Conservation (phyloP, 1,140 invertebrate genomes). For the Ylistrum balloti region DNA sequence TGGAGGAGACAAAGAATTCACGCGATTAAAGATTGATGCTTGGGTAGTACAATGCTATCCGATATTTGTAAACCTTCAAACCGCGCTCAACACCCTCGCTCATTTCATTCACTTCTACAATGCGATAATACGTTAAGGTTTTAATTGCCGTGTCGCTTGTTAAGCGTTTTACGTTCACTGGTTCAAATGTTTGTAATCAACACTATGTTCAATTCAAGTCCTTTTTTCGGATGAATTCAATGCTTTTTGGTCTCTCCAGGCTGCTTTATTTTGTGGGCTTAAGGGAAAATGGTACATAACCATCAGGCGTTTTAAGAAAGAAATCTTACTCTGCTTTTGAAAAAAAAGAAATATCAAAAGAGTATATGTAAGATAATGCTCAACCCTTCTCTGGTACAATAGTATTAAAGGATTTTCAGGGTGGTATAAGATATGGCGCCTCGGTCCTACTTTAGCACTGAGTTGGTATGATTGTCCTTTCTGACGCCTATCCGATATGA, state of each 20-base stretch:
- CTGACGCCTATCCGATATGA: not conserved
- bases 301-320: not conserved
- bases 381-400: not conserved
- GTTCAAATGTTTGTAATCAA: not conserved
- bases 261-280: not conserved
- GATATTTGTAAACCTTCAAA: not conserved
- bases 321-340: not conserved
- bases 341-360: not conserved
- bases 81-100: not conserved
- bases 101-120: not conserved
- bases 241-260: not conserved
- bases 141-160: not conserved
- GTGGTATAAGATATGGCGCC: not conserved
- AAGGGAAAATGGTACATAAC: not conserved
- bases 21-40: not conserved
- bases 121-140: not conserved
- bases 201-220: not conserved
- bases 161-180: not conserved
- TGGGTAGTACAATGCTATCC: not conserved
- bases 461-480: not conserved
- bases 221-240: not conserved
- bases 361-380: not conserved
- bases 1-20: not conserved
- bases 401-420: constrained; percentile 35
- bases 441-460: not conserved